Evolutionary conservation across 2,888 invertebrate genomes (phyloP), one percentile per base, ranked within the genome.

Genomic region (Tiliacea aurago): DNA sequence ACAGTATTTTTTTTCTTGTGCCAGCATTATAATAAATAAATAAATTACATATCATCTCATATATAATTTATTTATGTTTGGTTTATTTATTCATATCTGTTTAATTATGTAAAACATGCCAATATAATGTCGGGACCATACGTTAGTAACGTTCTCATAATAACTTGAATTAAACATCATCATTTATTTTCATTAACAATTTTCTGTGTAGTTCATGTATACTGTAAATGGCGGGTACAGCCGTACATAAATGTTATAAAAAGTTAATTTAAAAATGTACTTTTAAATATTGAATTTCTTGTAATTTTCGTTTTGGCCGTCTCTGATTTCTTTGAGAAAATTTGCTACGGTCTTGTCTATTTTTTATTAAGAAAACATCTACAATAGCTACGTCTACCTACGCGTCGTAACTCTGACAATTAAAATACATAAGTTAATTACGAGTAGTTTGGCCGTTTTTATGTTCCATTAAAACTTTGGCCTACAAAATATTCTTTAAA

Each of bases 1-100:
- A 28, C 28, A 28, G 1, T 28, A 28, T 28, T 28, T 28, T 28
- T 28, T 28, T 28, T 2, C 28, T 28, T 28, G 28, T 28, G 28
- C 28, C n/a, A n/a, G n/a, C n/a, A n/a, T n/a, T n/a, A 28, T 28
- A 28, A 28, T 28, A 28, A 28, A 28, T 28, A 28, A 20, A 33
- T 47, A 47, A 56, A 20, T 33, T 23, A 13, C 11, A 20, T n/a
- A n/a, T n/a, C n/a, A n/a, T n/a, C n/a, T n/a, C n/a, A n/a, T n/a
- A n/a, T n/a, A n/a, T n/a, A n/a, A n/a, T n/a, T n/a, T n/a, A n/a
- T n/a, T n/a, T n/a, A n/a, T n/a, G n/a, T n/a, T n/a, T n/a, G n/a
- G n/a, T n/a, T n/a, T n/a, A 47, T 75, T 66, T 71, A 49, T 53
- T 28, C n/a, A 47, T 47, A 58, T 53, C 20, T n/a, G 15, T 53